Conservation (phyloP, 2,797 vertebrate genomes). For the Pangasius djambal region DNA sequence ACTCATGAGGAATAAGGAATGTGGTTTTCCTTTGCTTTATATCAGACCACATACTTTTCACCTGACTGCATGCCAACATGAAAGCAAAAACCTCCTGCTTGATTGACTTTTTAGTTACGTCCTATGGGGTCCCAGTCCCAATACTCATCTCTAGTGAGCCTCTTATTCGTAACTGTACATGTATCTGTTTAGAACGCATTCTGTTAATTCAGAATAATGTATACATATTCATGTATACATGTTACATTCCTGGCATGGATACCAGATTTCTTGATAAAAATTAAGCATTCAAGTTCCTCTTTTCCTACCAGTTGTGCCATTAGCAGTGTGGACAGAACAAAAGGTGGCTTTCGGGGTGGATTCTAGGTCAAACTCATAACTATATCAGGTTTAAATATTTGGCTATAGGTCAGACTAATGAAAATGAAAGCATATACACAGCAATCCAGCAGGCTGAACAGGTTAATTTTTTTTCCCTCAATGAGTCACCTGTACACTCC, state of each 20-base stretch:
- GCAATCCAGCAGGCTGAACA: slow-evolving; percentile 13
- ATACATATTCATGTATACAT: no score
- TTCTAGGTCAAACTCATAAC: background rate
- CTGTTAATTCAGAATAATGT: background rate
- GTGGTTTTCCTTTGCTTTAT: background rate
- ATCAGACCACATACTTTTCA: background rate
- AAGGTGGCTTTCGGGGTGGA: background rate
- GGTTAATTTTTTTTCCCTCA: background rate
- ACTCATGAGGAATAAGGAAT: background rate
- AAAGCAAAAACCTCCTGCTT: background rate
- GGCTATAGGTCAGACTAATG: background rate
- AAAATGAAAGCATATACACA: slow-evolving; percentile 36
- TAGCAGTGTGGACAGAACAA: background rate
- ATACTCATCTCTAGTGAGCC: background rate
- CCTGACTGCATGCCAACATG: no score
- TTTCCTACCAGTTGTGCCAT: background rate
- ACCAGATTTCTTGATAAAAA: background rate
- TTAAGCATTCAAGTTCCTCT: background rate
- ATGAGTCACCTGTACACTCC: background rate
- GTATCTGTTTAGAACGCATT: background rate
- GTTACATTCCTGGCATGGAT: background rate
- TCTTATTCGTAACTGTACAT: background rate
- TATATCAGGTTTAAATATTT: background rate
- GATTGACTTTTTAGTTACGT: background rate
- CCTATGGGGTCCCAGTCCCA: background rate